Conservation (phyloP, 2,113 vertebrate species). For the Dryoscopus gambensis region DNA sequence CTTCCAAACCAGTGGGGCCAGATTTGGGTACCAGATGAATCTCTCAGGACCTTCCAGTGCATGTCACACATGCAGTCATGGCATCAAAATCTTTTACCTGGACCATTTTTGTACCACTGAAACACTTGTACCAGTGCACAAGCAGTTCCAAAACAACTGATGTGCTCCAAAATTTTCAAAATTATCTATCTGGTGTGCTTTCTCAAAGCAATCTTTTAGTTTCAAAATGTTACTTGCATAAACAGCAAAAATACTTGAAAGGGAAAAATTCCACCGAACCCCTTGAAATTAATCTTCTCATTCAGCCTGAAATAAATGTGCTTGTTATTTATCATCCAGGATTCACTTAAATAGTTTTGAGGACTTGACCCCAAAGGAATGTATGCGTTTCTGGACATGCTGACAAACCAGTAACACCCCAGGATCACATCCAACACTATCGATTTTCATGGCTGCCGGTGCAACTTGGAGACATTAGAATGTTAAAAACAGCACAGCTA, state of each 20-base stretch:
- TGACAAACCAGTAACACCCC: not conserved
- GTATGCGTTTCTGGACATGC: not conserved
- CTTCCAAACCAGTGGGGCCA: not conserved
- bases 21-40: not conserved
- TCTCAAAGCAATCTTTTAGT: not conserved
- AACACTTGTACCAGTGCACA: not conserved
- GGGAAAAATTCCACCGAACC: not conserved
- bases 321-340: not conserved
- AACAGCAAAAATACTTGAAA: not conserved
- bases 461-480: not conserved
- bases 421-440: not conserved
- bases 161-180: not conserved
- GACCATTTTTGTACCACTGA: fast-evolving
- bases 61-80: fast-evolving
- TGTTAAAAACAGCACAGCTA: not conserved
- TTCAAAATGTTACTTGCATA: not conserved
- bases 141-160: not conserved
- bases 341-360: not conserved
- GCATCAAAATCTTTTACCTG: not conserved
- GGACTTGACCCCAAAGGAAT: not conserved
- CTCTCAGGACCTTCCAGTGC: not conserved
- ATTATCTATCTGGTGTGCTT: not conserved
- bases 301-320: not conserved
- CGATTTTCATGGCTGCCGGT: not conserved
- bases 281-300: not conserved